A percentile compares a stretch with the other conserved stretches of the same genome.
These are phyloP conservation scores for Amphipoea oculea DNA, from an alignment of 2,888 invertebrate species.

Conservation along the genomic window DNA sequence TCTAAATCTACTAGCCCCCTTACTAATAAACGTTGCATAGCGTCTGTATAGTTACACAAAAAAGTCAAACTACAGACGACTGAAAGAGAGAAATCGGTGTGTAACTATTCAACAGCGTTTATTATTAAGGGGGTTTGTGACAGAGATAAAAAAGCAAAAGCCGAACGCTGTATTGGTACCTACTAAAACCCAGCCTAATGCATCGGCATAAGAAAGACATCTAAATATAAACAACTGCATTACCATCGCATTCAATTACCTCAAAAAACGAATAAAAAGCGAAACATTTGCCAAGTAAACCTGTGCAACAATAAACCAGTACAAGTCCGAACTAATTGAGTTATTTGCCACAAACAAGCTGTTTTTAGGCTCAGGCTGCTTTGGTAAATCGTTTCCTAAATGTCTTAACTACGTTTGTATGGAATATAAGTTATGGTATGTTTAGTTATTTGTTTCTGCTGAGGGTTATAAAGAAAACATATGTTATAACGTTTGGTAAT, in stretches of 20 bases:
- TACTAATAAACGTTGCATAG: too few species aligned
- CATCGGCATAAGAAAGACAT: neutral
- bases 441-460: neutral
- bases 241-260: conserved; percentile 24
- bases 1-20: neutral
- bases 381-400: conserved; percentile 41
- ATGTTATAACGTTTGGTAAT: neutral
- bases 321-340: conserved; percentile 48
- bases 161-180: neutral
- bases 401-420: conserved; percentile 10
- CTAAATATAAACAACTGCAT: neutral
- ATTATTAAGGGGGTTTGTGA: neutral
- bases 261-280: conserved; percentile 14
- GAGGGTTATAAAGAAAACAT: neutral
- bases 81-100: too few species aligned
- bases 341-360: conserved; percentile 47
- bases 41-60: too few species aligned
- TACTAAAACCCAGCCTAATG: neutral
- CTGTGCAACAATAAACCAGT: conserved; percentile 25
- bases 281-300: conserved; percentile 32
- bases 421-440: conserved; percentile 20
- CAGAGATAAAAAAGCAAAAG: neutral
- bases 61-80: too few species aligned
- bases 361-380: conserved; percentile 33
- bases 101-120: too few species aligned